A percentile compares a stretch with the other conserved stretches of the same genome.
These are phyloP conservation scores for Drosophila bifasciata DNA, from an alignment of 1,140 invertebrate genomes.

Conservation along the genomic window DNA sequence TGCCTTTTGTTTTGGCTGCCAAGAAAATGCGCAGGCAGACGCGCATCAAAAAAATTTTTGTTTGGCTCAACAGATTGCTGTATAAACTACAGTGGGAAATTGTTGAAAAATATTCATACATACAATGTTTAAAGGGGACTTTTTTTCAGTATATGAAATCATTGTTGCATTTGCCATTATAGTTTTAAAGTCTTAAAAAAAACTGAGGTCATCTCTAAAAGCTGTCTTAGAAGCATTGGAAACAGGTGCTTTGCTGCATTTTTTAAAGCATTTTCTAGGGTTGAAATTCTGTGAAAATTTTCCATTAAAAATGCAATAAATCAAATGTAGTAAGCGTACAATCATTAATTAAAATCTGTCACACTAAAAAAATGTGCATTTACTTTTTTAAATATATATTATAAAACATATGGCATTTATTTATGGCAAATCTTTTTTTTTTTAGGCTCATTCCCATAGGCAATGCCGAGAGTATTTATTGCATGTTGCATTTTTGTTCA, in stretches of 20 bases:
- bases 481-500: slow-evolving; percentile 32
- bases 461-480: slow-evolving; percentile 40
- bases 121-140: no score
- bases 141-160: background rate
- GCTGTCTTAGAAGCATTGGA: no score
- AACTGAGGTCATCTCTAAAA: no score
- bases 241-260: no score
- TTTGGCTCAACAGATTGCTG: slow-evolving; percentile 37
- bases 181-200: no score
- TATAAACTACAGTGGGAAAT: slow-evolving; percentile 14
- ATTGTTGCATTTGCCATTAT: background rate
- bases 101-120: background rate
- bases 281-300: slow-evolving; percentile 31
- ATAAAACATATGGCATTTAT: slow-evolving; percentile 32
- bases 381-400: slow-evolving; percentile 20
- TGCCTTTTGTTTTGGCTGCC: slow-evolving; percentile 57
- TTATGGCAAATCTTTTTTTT: slow-evolving; percentile 4
- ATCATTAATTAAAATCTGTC: slow-evolving; percentile 46
- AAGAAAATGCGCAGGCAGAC: slow-evolving; percentile 50
- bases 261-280: background rate
- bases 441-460: slow-evolving; percentile 4
- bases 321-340: slow-evolving; percentile 12
- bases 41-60: slow-evolving; percentile 52
- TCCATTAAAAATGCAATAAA: slow-evolving; percentile 44
- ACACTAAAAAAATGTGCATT: slow-evolving; percentile 9